phyloP scores from a whole-genome alignment of 1,140 invertebrate species.

The Lordiphosa stackelbergi region DNA sequence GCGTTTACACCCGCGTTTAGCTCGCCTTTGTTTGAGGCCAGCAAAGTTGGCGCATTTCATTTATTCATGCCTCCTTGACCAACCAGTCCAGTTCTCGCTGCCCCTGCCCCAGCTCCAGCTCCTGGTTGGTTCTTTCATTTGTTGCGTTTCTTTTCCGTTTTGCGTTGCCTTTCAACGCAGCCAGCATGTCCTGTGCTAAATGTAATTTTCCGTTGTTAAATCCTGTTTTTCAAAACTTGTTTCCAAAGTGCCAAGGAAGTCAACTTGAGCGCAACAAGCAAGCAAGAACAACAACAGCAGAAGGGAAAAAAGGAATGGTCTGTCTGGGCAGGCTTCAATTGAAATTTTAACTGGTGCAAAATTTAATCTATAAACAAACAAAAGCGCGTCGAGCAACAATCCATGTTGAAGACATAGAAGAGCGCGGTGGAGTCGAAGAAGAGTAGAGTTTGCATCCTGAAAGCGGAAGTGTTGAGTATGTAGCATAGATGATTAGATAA shows the following conservation, averaged over 20 bases:
- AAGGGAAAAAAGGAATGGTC: conserved; percentile 8
- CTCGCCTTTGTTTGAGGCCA: conserved; percentile 55
- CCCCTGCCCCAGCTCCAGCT: background rate
- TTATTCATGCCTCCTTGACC: conserved; percentile 69
- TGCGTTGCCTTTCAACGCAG: conserved; percentile 25
- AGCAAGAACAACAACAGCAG: conserved; percentile 24
- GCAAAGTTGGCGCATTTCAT: conserved; percentile 69
- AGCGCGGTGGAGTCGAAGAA: background rate
- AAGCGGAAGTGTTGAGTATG: conserved; percentile 4
- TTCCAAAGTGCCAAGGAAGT: conserved; percentile 69
- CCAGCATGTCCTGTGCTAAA: conserved; percentile 63
- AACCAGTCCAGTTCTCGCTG: conserved; percentile 14
- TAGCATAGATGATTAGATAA: conserved; percentile 5
- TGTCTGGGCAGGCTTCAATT: too few species aligned
- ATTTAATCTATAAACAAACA: conserved; percentile 10
- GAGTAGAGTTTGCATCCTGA: conserved; percentile 3
- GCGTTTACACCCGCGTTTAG: conserved; percentile 64
- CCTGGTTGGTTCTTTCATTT: conserved; percentile 3
- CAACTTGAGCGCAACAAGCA: conserved; percentile 64
- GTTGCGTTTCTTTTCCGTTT: conserved; percentile 25
- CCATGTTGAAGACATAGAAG: conserved; percentile 2
- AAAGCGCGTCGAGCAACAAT: conserved; percentile 3
- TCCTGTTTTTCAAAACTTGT: conserved; percentile 73
- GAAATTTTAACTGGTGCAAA: conserved; percentile 2
- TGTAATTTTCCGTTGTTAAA: conserved; percentile 75